Percentiles rank a stretch among this genome's conserved stretches.
Evolutionary conservation across 1,140 invertebrate species (phyloP).

Genomic region (Drosophila prosaltans): DNA sequence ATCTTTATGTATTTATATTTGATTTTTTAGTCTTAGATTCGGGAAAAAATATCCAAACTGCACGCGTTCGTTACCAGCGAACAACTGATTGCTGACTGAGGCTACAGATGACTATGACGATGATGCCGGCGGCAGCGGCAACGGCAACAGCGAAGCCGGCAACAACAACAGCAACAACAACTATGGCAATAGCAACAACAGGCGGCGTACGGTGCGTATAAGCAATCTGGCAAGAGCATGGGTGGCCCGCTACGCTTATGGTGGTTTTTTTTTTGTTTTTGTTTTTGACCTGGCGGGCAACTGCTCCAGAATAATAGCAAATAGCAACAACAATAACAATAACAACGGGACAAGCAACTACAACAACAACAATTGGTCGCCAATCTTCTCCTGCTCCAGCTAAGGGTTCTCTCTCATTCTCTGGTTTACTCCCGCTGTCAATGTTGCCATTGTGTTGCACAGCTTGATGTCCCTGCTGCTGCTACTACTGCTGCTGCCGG

Average conservation of each 20-base stretch:
- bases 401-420: constrained; percentile 18
- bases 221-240: constrained; percentile 18
- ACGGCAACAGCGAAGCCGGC: constrained; percentile 10
- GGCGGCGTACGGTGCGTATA: constrained; percentile 40
- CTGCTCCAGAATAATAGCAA: constrained; percentile 25
- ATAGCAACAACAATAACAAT: constrained; percentile 39
- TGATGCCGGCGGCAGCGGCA: constrained; percentile 31
- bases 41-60: constrained; percentile 59
- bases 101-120: constrained; percentile 53
- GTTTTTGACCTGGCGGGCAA: constrained; percentile 4
- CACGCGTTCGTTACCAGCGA: constrained; percentile 67
- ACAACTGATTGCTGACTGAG: constrained; percentile 63
- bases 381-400: constrained; percentile 30
- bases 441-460: constrained; percentile 51
- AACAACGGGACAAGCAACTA: constrained; percentile 42
- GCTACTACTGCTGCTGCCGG: constrained; percentile 33
- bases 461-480: constrained; percentile 52
- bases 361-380: constrained; percentile 44
- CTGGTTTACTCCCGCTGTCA: constrained; percentile 38
- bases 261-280: neutral
- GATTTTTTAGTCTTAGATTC: constrained; percentile 38
- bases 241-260: constrained; percentile 22
- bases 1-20: constrained; percentile 12
- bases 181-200: constrained; percentile 35
- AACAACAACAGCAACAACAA: constrained; percentile 31